Conservation (phyloP, 2,888 invertebrate genomes). For the Caenorhabditis sp. region DNA sequence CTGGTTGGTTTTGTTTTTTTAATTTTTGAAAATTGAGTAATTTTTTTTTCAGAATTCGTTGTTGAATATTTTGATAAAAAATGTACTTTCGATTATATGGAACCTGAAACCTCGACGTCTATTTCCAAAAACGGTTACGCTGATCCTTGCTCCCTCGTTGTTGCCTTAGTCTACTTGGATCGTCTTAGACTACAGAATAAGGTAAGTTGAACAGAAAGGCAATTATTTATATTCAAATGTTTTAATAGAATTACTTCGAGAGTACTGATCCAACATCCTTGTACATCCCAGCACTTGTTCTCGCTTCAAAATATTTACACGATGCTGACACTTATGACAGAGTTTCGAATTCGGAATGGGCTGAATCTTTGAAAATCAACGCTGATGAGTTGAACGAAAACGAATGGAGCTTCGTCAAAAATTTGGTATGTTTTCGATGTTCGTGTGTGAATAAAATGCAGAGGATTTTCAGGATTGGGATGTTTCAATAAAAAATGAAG, state of each 20-base stretch:
- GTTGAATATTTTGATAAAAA: slow-evolving; percentile 66
- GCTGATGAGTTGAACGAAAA: slow-evolving; percentile 81
- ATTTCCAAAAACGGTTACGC: slow-evolving; percentile 78
- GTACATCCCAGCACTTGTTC: slow-evolving; percentile 93
- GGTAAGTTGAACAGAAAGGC: too few species aligned
- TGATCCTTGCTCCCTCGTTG: slow-evolving; percentile 89
- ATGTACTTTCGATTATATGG: slow-evolving; percentile 65
- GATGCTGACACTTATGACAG: slow-evolving; percentile 87
- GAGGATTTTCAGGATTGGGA: slow-evolving; percentile 60
- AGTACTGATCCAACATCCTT: slow-evolving; percentile 86
- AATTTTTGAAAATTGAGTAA: background rate
- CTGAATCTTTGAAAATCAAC: slow-evolving; percentile 82
- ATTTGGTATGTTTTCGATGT: slow-evolving; percentile 78
- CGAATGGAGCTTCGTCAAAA: slow-evolving; percentile 74
- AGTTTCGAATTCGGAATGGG: slow-evolving; percentile 86
- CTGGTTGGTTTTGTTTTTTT: slow-evolving; percentile 45
- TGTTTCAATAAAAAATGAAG: slow-evolving; percentile 51
- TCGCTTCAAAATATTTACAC: slow-evolving; percentile 93
- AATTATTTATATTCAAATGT: too few species aligned
- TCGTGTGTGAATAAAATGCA: too few species aligned
- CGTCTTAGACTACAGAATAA: slow-evolving; percentile 78
- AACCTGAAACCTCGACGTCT: slow-evolving; percentile 62
- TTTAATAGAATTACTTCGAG: slow-evolving; percentile 84
- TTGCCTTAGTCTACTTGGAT: slow-evolving; percentile 91
- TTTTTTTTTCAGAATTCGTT: slow-evolving; percentile 61